Evolutionary conservation across 2,888 invertebrate genomes (phyloP).

Genomic region (Rhingia campestris): DNA sequence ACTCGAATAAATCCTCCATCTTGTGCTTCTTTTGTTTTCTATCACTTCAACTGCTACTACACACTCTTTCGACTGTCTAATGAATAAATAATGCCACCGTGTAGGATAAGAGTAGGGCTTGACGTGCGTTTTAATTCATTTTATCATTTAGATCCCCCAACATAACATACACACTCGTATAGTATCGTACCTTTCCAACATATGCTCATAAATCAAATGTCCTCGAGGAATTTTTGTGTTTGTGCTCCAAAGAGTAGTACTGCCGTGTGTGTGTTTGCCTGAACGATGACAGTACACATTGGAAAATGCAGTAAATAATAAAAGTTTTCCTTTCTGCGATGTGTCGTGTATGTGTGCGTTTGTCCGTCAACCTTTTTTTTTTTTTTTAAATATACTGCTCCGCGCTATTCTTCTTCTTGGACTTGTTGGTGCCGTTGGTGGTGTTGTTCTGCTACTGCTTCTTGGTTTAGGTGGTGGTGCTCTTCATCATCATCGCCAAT

Average conservation of each 20-base stretch:
- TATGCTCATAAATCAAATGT: constrained; percentile 73
- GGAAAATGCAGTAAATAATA: constrained; percentile 71
- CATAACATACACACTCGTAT: background rate
- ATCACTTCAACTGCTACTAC: constrained; percentile 40
- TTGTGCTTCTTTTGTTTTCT: constrained; percentile 58
- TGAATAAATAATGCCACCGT: constrained; percentile 72
- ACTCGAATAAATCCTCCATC: constrained; percentile 43
- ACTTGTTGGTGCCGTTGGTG: background rate
- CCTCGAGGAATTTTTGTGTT: constrained; percentile 67
- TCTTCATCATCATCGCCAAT: constrained; percentile 51
- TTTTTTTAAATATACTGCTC: constrained; percentile 46
- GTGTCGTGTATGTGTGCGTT: constrained; percentile 23
- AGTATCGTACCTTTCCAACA: constrained; percentile 53
- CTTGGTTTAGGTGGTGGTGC: constrained; percentile 1
- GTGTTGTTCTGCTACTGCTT: constrained; percentile 11
- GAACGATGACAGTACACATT: constrained; percentile 24
- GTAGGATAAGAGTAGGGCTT: constrained; percentile 52
- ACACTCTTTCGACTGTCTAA: constrained; percentile 52
- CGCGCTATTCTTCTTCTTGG: constrained; percentile 28
- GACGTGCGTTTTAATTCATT: constrained; percentile 74
- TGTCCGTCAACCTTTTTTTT: constrained; percentile 59
- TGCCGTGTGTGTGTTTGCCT: constrained; percentile 1
- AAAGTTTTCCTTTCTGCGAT: constrained; percentile 59
- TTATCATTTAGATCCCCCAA: constrained; percentile 65
- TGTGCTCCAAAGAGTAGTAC: background rate